phyloP scores from a whole-genome alignment of 2,113 vertebrate species.

The Mobula hypostoma region DNA sequence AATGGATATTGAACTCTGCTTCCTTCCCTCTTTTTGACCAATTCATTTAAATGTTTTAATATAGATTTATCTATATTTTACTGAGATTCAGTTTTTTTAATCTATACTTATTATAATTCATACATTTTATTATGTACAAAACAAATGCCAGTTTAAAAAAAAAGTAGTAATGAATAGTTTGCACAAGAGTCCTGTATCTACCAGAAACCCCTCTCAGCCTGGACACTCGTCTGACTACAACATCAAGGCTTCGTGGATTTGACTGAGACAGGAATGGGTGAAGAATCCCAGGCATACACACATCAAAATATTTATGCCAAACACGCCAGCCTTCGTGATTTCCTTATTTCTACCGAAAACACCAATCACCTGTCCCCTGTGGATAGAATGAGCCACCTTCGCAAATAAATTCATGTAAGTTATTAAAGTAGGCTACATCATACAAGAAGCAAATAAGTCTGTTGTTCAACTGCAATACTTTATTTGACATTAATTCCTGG shows the following conservation, averaged over 20 bases:
- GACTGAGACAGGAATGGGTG: background rate
- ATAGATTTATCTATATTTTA: no score
- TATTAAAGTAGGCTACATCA: background rate
- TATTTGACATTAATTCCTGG: constrained; percentile 27
- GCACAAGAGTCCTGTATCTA: background rate
- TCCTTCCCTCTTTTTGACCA: no score
- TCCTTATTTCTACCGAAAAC: background rate
- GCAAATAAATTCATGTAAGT: background rate
- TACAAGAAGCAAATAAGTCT: background rate
- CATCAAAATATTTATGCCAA: background rate
- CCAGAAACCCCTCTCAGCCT: background rate
- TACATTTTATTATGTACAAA: no score
- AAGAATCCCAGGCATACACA: background rate
- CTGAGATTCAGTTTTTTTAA: no score
- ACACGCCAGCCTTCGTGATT: background rate
- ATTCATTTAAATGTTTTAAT: no score
- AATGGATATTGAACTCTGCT: no score
- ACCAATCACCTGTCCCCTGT: background rate
- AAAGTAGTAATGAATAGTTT: background rate
- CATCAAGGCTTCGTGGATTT: background rate
- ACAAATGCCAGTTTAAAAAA: background rate
- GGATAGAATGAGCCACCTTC: background rate
- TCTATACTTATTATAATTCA: no score
- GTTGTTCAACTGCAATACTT: constrained; percentile 12
- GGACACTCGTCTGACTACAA: background rate